Conservation (phyloP, 2,797 vertebrate genomes). For the Ciconia nigra region DNA sequence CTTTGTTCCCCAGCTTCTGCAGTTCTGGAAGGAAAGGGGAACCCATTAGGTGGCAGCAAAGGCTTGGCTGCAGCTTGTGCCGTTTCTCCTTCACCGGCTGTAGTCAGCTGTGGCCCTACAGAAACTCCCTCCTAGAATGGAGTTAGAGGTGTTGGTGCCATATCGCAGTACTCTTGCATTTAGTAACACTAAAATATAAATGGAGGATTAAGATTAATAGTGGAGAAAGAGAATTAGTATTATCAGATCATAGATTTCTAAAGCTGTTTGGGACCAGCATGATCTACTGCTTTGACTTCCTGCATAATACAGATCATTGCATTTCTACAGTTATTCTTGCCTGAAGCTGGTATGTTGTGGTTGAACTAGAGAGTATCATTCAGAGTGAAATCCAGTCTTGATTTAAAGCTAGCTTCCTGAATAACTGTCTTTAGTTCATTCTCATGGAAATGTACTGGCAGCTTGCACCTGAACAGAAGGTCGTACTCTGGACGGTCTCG, state of each 20-base stretch:
- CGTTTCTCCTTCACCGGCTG: neutral
- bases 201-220: neutral
- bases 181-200: neutral
- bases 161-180: neutral
- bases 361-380: neutral
- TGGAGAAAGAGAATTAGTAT: neutral
- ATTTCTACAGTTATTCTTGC: neutral
- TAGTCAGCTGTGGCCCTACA: neutral
- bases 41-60: constrained; percentile 60
- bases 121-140: neutral
- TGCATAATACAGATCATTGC: neutral
- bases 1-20: neutral
- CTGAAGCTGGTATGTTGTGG: neutral
- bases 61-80: neutral
- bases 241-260: neutral
- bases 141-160: neutral
- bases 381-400: neutral
- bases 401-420: neutral
- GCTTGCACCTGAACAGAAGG: neutral
- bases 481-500: accelerated
- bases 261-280: neutral
- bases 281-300: neutral
- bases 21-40: neutral
- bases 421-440: neutral
- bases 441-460: neutral